These are phyloP conservation scores for Odocoileus virginianus DNA, from an alignment of 2,113 vertebrate species.

Conservation along the genomic window DNA sequence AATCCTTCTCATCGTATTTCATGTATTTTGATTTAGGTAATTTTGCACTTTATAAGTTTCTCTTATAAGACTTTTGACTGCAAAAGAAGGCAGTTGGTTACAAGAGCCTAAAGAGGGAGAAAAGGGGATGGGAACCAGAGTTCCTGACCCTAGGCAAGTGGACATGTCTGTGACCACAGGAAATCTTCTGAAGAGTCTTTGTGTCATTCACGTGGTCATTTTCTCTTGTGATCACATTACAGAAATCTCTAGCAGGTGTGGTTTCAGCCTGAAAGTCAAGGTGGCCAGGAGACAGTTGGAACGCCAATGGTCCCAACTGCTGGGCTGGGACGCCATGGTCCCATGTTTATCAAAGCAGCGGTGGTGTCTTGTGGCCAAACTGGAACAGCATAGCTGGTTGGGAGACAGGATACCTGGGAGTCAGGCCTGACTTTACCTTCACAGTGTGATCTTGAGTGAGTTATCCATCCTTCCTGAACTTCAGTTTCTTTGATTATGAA, in stretches of 20 bases:
- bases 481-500: constrained; percentile 43
- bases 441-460: neutral
- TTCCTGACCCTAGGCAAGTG: neutral
- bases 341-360: neutral
- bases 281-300: neutral
- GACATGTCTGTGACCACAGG: neutral
- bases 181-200: neutral
- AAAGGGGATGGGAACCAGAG: neutral
- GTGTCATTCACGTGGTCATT: neutral
- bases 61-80: neutral
- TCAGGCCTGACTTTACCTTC: neutral
- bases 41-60: neutral
- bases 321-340: neutral
- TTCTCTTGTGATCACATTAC: neutral
- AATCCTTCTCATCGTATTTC: neutral
- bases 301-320: neutral
- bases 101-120: neutral
- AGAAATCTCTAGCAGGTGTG: neutral
- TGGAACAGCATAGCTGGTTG: neutral
- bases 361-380: neutral
- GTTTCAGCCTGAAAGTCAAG: neutral
- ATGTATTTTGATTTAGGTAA: neutral
- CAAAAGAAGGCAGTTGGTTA: neutral
- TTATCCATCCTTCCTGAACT: neutral
- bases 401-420: neutral